These are phyloP conservation scores for Oenanthe melanoleuca DNA, from an alignment of 2,113 vertebrate species.

Conservation along the genomic window DNA sequence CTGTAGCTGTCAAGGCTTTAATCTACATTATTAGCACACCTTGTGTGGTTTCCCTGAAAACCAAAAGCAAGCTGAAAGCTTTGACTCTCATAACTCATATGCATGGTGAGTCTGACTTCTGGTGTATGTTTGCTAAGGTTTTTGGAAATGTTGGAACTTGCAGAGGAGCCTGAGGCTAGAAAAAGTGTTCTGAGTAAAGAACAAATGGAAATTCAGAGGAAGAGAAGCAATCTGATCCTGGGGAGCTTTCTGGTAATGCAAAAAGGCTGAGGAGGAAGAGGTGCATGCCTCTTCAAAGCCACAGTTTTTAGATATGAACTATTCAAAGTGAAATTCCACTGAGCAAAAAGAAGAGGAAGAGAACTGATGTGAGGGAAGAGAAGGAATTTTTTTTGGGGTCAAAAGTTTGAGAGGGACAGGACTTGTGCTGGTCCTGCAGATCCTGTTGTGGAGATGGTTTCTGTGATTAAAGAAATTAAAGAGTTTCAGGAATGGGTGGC, in stretches of 20 bases:
- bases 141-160: neutral
- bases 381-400: neutral
- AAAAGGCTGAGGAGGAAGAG: neutral
- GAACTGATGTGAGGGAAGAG: neutral
- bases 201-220: neutral
- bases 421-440: neutral
- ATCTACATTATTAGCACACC: neutral
- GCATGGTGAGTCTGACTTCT: neutral
- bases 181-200: neutral
- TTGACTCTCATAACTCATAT: neutral
- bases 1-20: neutral
- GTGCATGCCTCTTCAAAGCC: neutral
- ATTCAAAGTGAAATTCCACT: neutral
- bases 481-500: neutral
- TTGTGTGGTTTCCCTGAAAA: constrained; percentile 32
- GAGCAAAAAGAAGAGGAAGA: neutral
- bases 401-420: neutral
- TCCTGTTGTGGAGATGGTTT: fast-evolving
- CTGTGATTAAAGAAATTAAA: neutral
- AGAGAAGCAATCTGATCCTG: neutral
- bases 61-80: neutral
- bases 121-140: neutral
- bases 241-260: neutral
- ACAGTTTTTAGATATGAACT: neutral
- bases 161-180: neutral